Conservation (phyloP, 2,113 vertebrate genomes). For the Pao palembangensis region DNA sequence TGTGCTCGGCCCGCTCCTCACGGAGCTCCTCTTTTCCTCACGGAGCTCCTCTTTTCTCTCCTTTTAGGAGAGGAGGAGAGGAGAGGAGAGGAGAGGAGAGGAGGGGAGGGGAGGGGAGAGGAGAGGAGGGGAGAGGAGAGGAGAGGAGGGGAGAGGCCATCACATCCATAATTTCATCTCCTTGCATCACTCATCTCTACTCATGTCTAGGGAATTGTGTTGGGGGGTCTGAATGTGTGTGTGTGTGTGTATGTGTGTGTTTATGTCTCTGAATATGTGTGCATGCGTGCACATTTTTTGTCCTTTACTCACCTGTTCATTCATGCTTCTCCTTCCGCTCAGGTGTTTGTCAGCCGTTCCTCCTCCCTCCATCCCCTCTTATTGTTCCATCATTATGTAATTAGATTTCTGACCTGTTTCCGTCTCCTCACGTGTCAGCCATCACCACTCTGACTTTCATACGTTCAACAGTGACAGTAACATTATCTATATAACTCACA, state of each 20-base stretch:
- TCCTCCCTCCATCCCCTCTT: too few species aligned
- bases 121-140: neutral
- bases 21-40: too few species aligned
- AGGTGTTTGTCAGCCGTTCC: neutral
- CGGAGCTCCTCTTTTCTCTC: too few species aligned
- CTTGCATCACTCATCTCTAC: constrained; percentile 64
- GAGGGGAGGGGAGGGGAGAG: neutral
- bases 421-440: too few species aligned
- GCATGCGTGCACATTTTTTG: neutral
- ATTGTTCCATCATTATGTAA: too few species aligned
- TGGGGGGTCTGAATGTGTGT: neutral
- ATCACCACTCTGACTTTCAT: too few species aligned
- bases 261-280: neutral
- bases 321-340: neutral
- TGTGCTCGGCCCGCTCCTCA: too few species aligned
- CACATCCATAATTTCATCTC: constrained; percentile 54
- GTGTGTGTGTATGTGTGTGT: neutral
- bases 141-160: constrained; percentile 16
- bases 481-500: too few species aligned
- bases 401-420: too few species aligned
- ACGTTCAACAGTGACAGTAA: too few species aligned
- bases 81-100: neutral
- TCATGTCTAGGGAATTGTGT: neutral
- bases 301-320: neutral
- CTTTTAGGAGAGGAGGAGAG: constrained; percentile 39